Evolutionary conservation across 2,113 vertebrate genomes (phyloP).

Genomic region (Agapornis roseicollis): DNA sequence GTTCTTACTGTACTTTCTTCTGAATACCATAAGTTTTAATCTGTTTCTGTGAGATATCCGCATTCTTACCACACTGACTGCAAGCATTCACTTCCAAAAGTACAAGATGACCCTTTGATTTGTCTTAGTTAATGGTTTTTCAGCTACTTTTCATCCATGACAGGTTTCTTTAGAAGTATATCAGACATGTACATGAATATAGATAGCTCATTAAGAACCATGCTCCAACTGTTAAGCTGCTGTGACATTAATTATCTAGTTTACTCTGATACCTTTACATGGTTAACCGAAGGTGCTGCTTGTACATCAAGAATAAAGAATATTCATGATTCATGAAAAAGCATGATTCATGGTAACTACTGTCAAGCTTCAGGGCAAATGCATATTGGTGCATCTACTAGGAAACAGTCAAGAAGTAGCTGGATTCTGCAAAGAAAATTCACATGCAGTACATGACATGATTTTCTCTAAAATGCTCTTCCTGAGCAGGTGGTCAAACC

Average conservation of each 20-base stretch:
- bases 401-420: neutral
- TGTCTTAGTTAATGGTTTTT: neutral
- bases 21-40: neutral
- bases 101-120: neutral
- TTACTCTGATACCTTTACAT: neutral
- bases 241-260: neutral
- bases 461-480: neutral
- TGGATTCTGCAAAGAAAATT: neutral
- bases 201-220: constrained; percentile 5
- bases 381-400: neutral
- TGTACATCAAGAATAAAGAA: neutral
- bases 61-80: neutral
- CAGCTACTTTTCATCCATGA: neutral
- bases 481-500: neutral
- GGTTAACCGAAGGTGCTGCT: neutral
- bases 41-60: neutral
- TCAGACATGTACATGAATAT: neutral
- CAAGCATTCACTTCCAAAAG: neutral
- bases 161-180: neutral
- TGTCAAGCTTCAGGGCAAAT: neutral
- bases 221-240: neutral
- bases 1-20: neutral
- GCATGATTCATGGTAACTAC: neutral
- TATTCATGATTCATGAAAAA: neutral
- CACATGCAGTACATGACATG: neutral